Evolutionary conservation across 2,113 vertebrate genomes (phyloP), one percentile per base, ranked within the genome.

Genomic region (Aegithalos caudatus): DNA sequence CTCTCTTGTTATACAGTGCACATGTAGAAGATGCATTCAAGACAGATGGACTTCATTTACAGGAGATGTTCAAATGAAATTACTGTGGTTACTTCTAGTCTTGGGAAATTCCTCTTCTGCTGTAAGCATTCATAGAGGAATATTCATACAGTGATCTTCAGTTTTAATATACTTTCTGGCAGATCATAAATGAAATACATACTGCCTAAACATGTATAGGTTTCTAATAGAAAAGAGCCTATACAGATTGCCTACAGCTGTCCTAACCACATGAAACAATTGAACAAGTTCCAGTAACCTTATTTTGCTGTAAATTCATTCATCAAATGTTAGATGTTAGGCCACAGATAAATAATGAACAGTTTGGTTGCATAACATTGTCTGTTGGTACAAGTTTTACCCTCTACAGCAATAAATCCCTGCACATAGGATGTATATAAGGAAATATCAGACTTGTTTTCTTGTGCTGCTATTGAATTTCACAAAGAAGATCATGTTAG

Each of bases 201-300:
- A 89, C 94, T 94, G 96, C 94, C 95, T 92, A 92, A 96, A 97
- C 91, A 93, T 93, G 93, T 77, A 94, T 92, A 94, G 82, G 51
- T 95, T 96, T 88, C 94, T 95, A 94, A 91, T 21, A 94, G 94
- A 90, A 93, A 94, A 96, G 73, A 91, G 91, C 65, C 86, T 73
- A 79, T 51, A 91, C 11, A 97, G 96, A 97, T 97, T 97, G 97
- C 94, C 97, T 91, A 91, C 97, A 98, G 98, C 97, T 97, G 97
- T 94, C 78, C 86, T 92, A 66, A 91, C 97, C 97, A 98, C 98
- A 98, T 97, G 96, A 98, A 98, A 98, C 96, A 86, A 81, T 62
- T 94, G 86, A 92, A 85, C 92, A 57, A 95, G 92, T 91, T 95
- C 95, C 87, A 73, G 89, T 85, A 97, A 96, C 87, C 93, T 83